Evolutionary conservation across 2,113 vertebrate genomes (phyloP).

Genomic region (Nematolebias whitei): DNA sequence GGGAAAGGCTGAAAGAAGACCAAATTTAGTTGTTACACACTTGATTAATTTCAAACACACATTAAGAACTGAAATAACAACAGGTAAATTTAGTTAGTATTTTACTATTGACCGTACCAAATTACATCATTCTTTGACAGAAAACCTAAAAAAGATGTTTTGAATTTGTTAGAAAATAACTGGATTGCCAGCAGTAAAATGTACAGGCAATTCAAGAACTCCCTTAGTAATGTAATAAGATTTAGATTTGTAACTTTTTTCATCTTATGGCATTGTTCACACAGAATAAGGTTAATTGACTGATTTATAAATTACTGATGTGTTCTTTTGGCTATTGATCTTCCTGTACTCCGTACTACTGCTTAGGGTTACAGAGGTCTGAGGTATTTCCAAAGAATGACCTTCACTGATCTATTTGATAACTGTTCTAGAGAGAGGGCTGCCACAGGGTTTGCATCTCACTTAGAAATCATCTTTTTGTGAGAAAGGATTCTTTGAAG

Average conservation of each 20-base stretch:
- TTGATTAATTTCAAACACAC: not conserved
- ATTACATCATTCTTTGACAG: not conserved
- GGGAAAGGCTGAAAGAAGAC: too few relatives aligned
- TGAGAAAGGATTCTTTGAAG: constrained; percentile 62
- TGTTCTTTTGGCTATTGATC: constrained; percentile 52
- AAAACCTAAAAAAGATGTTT: not conserved
- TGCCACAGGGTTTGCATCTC: constrained; percentile 52
- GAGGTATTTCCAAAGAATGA: constrained; percentile 44
- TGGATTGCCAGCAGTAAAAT: not conserved
- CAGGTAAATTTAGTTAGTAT: not conserved
- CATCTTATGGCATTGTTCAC: too few relatives aligned
- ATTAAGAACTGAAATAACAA: not conserved
- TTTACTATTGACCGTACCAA: not conserved
- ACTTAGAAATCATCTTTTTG: constrained; percentile 58
- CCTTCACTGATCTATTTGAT: constrained; percentile 62
- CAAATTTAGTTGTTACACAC: not conserved
- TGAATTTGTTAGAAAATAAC: not conserved
- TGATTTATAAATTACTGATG: constrained; percentile 45
- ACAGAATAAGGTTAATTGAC: too few relatives aligned
- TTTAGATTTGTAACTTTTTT: constrained; percentile 3
- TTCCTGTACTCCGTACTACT: constrained; percentile 49
- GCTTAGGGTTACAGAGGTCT: constrained; percentile 44
- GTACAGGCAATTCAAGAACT: not conserved
- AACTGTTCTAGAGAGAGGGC: constrained; percentile 45
- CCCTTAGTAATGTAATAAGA: constrained; percentile 7